phyloP scores from a whole-genome alignment of 2,113 vertebrate genomes.

The Hippolais icterina region DNA sequence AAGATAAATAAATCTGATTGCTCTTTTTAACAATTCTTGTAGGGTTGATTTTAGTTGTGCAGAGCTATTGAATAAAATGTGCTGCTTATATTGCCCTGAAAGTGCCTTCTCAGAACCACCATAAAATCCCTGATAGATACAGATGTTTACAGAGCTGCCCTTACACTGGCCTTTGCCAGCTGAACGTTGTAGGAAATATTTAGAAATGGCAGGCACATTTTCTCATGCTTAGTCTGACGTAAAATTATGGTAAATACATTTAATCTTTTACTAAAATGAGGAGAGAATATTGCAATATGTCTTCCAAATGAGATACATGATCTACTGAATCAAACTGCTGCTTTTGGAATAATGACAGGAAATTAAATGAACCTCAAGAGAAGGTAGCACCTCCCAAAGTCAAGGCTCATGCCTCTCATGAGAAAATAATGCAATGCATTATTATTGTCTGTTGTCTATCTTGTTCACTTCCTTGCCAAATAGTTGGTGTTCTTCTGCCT shows the following conservation, averaged over 20 bases:
- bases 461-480: background rate
- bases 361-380: background rate
- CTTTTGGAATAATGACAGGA: background rate
- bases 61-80: background rate
- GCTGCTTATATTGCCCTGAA: background rate
- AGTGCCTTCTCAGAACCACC: rapidly evolving
- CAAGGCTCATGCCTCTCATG: background rate
- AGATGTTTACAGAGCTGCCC: background rate
- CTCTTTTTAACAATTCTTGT: background rate
- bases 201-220: background rate
- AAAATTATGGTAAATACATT: background rate
- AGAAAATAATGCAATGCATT: background rate
- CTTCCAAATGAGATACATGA: rapidly evolving
- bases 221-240: background rate
- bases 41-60: background rate
- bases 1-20: background rate
- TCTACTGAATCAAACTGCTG: background rate
- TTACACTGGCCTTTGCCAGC: background rate
- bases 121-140: background rate
- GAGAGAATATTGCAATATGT: background rate
- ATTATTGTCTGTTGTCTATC: background rate
- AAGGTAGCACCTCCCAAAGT: background rate
- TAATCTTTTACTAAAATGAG: background rate
- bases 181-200: background rate
- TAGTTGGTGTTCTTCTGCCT: background rate